Evolutionary conservation across 2,797 vertebrate genomes (phyloP), one percentile per base, ranked within the genome.

Genomic region (Cyprinodon diabolis): DNA sequence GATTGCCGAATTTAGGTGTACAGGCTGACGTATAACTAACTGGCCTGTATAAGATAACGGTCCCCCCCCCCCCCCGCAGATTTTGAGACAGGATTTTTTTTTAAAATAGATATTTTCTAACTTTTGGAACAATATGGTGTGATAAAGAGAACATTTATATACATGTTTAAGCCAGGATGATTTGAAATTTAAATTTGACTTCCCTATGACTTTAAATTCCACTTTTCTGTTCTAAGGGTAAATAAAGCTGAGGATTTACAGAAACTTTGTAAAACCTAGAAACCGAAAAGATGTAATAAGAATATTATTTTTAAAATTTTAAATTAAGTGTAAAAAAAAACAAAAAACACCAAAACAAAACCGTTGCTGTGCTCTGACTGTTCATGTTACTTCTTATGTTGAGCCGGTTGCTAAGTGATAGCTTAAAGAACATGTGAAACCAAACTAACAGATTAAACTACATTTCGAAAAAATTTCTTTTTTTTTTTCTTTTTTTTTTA

Each of bases 211-310:
- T 30, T 30, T 85, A 86, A 84, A 87, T 72, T 83, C 75, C 49
- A 30, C 52, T 71, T 83, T 87, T 90, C 74, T 87, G 75, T 83
- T 78, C 86, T 86, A 85, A 75, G 86, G 71, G 78, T 84, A 79
- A 79, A 47, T 56, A 67, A 73, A 70, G 58, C 55, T 54, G n/a
- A 51, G 65, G 72, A 51, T 15, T 21, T 49, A 43, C 25, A 35
- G 45, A 49, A 19, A 15, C 43, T n/a, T 63, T 63, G 3, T 23
- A 23, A 43, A 65, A 23, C 40, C 62, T 23, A 47, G 9, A 65
- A 13, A 12, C 62, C n/a, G 30, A 30, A 30, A 30, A 30, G 30
- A 30, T 30, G 30, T 30, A 30, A 30, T 30, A 30, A 30, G 30
- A 30, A 30, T 30, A 0, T 30, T 30, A 30, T 30, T 30, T 30